Base-by-base conservation (phyloP, 2,888 invertebrate genomes). In the Papilio protenor region DNA sequence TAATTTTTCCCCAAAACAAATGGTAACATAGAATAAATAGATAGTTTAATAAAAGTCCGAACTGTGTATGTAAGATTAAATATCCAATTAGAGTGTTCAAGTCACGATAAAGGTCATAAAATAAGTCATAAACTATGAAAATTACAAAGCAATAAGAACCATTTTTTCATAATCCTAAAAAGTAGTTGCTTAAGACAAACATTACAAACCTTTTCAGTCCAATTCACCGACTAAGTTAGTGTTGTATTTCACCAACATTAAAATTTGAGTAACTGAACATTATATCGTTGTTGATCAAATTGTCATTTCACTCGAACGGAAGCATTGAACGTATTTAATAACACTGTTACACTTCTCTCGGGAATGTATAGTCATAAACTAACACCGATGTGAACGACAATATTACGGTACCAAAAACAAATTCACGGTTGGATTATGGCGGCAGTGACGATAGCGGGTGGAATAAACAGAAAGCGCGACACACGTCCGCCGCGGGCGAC, bases 261-360 rank as follows among this genome's bases (percentile, higher is more conserved):
- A 85, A 87, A 88, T 87, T 87, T 85, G 85, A 88, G 89, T 85
- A 90, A 91, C 86, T 81, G 84, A 88, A 90, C 91, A 92, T 92
- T 86, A 88, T 88, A 88, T 88, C 84, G 83, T 82, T 86, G 80
- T 74, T 87, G 86, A 86, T 89, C 86, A 89, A 83, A 83, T 87
- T 89, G 85, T 87, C 87, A 89, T 89, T 89, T 88, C 91, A 91
- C 90, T 88, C 83, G 84, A 85, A 84, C 87, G 86, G 87, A 84
- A 82, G 82, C 71, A 76, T 77, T 77, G 77, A 78, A 77, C 47
- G 71, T 80, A 81, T 82, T 77, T 82, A 79, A 82, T 80, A 79
- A 82, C 86, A 85, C 85, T 87, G 80, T 82, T 83, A 84, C 90
- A 90, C 90, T 87, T 80, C 84, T 84, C 81, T 82, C 83, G 80